Base-by-base conservation (phyloP, 1,140 invertebrate species). In the Papilio polytes region DNA sequence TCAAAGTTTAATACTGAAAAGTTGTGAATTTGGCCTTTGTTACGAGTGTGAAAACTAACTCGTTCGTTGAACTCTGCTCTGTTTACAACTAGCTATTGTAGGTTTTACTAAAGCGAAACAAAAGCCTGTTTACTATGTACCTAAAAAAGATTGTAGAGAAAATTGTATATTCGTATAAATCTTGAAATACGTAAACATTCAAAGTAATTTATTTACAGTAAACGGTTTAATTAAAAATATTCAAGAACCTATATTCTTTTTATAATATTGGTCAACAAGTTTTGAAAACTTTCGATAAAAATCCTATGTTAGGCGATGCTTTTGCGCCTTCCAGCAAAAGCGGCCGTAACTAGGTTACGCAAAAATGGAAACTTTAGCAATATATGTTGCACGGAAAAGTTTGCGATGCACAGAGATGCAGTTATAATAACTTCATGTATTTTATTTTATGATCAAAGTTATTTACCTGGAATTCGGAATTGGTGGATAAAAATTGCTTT, bases 361-460 rank as follows among this genome's bases (percentile, higher is more conserved):
- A 80, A 82, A 82, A 82, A 82, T 82, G 81, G 48, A 80, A 82
- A 82, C 81, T 82, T 82, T 80, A 22, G 77, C 77, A 82, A 82
- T 82, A 70, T 70, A 82, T 82, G 81, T 78, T 63, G 46, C 70
- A 53, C 18, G 53, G n/a, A 15, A 51, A 82, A 82, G 81, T 82
- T 82, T 79, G 74, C 66, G 81, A 79, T 82, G 81, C 77, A 79
- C 81, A 53, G 66, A 66, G 53, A 82, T 78, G 72, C 74, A 51
- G 70, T 82, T 79, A 79, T 82, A 81, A 51, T 78, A 70, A 81
- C 70, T 81, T 81, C 63, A 15, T 70, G 10, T 51, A 63, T 79
- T 78, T 78, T 78, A 81, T 81, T 78, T 78, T 81, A 76, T 51
- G 74, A 76, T 48, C 20, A 76, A 76, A 76, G 44, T 53, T 76